These are phyloP conservation scores for Falco berigora DNA, from an alignment of 2,797 vertebrate species.

Conservation along the genomic window DNA sequence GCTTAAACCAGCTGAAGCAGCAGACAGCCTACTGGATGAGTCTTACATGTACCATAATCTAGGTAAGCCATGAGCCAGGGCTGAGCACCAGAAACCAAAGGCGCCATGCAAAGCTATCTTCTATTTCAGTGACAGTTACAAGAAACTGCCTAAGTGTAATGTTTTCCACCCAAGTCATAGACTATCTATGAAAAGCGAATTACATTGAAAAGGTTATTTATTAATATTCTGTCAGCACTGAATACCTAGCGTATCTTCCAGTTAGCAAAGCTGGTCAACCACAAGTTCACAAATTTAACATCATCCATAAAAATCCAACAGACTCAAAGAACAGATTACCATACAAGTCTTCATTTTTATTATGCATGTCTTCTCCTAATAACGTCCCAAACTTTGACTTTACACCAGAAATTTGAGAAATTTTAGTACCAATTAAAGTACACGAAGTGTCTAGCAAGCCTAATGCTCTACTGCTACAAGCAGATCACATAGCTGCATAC, in stretches of 20 bases:
- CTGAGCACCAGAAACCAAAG: neutral
- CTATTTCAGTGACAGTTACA: neutral
- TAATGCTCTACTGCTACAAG: neutral
- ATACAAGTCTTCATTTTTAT: neutral
- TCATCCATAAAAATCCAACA: neutral
- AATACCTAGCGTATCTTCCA: neutral
- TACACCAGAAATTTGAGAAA: neutral
- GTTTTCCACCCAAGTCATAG: rapidly evolving
- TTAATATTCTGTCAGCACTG: neutral
- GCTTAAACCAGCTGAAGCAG: neutral
- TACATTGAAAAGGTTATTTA: neutral
- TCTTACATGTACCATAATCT: rapidly evolving
- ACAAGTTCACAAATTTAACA: neutral
- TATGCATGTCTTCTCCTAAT: rapidly evolving
- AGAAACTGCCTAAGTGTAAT: neutral
- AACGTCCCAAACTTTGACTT: neutral
- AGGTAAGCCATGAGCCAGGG: neutral
- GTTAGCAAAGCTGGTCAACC: neutral
- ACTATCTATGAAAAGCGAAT: neutral
- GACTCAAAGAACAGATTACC: neutral
- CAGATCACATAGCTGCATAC: neutral
- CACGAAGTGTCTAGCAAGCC: neutral
- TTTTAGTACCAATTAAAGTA: neutral
- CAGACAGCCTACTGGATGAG: neutral
- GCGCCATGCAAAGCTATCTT: neutral